Conservation (phyloP, 2,888 invertebrate genomes). For the Smittia aterrima region DNA sequence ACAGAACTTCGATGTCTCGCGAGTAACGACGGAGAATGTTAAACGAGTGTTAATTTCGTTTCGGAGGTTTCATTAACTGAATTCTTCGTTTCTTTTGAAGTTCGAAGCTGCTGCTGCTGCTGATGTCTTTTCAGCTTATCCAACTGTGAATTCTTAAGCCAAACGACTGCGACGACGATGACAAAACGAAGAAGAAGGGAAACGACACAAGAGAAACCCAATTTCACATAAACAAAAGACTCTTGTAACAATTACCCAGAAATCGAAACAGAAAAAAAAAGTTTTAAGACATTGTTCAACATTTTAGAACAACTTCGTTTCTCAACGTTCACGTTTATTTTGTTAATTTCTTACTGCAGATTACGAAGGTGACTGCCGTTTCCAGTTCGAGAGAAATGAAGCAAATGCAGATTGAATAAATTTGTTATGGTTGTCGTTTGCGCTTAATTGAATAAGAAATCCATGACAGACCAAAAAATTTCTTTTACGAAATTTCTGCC, state of each 20-base stretch:
- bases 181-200: background rate
- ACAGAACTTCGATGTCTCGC: background rate
- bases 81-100: too few species aligned
- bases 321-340: slow-evolving; percentile 36
- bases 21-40: background rate
- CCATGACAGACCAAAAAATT: slow-evolving; percentile 35
- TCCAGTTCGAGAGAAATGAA: slow-evolving; percentile 11
- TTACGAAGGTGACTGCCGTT: background rate
- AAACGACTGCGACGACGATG: background rate
- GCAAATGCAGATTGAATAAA: slow-evolving; percentile 36
- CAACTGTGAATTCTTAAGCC: background rate
- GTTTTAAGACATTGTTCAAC: slow-evolving; percentile 21
- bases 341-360: background rate
- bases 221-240: slow-evolving; percentile 27
- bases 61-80: background rate
- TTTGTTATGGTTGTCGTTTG: slow-evolving; percentile 39
- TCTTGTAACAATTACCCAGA: slow-evolving; percentile 30
- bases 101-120: too few species aligned
- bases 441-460: slow-evolving; percentile 37
- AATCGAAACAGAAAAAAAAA: slow-evolving; percentile 13
- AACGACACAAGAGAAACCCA: background rate
- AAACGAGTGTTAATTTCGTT: slow-evolving; percentile 8
- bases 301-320: slow-evolving; percentile 32
- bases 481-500: background rate
- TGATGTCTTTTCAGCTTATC: background rate